These are phyloP conservation scores for Porites rus DNA, from an alignment of 92 coral and sea anemone genomes.

Conservation along the genomic window DNA sequence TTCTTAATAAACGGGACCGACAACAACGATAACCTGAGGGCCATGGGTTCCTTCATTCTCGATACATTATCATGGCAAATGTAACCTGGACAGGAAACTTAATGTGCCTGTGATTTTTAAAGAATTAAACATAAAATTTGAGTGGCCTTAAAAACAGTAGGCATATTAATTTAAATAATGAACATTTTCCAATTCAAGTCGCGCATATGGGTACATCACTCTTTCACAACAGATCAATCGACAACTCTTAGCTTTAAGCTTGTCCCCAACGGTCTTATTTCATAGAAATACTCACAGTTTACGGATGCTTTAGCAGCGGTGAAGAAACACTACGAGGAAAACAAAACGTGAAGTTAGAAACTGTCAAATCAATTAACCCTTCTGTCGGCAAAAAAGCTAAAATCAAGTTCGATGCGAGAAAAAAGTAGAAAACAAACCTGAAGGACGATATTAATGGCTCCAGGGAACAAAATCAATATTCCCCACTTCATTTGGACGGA, in stretches of 20 bases:
- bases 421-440: conserved; percentile 22
- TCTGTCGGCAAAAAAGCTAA: not conserved
- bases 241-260: not conserved
- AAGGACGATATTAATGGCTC: not conserved
- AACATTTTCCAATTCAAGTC: not conserved
- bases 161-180: not conserved
- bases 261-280: not conserved
- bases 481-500: not conserved
- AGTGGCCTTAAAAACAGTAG: not conserved
- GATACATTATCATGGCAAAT: too few species aligned
- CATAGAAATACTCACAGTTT: conserved; percentile 2
- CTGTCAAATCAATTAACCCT: not conserved
- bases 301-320: not conserved
- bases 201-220: too few species aligned
- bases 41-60: too few species aligned
- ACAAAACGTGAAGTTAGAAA: conserved; percentile 1
- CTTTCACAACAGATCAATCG: not conserved
- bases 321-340: conserved; percentile 16
- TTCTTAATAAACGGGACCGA: too few species aligned
- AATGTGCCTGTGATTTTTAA: too few species aligned
- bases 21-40: too few species aligned
- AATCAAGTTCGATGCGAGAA: not conserved
- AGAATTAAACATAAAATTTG: too few species aligned
- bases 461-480: not conserved
- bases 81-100: too few species aligned